Conservation (phyloP, 2,113 vertebrate species). For the Heteronetta atricapilla region DNA sequence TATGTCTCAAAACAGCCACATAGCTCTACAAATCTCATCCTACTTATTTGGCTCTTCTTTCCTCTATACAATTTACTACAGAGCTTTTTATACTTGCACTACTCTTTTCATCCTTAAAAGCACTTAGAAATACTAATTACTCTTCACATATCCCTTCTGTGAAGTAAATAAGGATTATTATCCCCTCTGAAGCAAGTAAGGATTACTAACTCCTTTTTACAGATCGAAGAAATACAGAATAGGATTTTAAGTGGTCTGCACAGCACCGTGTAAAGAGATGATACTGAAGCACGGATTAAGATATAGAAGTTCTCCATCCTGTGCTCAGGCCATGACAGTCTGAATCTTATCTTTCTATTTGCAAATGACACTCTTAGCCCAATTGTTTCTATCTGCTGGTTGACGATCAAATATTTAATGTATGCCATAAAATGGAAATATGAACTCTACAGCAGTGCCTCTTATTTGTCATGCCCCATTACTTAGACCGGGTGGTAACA, state of each 20-base stretch:
- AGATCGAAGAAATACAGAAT: background rate
- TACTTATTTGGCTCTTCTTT: background rate
- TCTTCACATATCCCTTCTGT: constrained; percentile 11
- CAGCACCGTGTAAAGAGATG: background rate
- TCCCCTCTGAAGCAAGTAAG: constrained; percentile 25
- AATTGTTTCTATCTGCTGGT: constrained; percentile 13
- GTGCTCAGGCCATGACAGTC: background rate
- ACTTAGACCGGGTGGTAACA: background rate
- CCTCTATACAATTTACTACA: background rate
- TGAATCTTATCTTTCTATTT: background rate
- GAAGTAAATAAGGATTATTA: constrained; percentile 43
- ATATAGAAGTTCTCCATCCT: background rate
- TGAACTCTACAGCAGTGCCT: constrained; percentile 25
- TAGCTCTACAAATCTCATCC: background rate
- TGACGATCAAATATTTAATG: constrained; percentile 54
- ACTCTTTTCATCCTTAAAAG: constrained; percentile 8
- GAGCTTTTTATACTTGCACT: background rate
- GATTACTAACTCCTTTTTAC: constrained; percentile 15
- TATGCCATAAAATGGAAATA: constrained; percentile 54
- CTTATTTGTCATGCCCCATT: constrained; percentile 50
- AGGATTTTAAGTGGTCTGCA: background rate
- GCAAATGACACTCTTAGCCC: background rate
- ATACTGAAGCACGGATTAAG: background rate
- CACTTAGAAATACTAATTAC: constrained; percentile 48
- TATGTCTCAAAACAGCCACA: background rate